phyloP scores from a whole-genome alignment of 2,888 invertebrate genomes.

The Cacoxenus indagator region DNA sequence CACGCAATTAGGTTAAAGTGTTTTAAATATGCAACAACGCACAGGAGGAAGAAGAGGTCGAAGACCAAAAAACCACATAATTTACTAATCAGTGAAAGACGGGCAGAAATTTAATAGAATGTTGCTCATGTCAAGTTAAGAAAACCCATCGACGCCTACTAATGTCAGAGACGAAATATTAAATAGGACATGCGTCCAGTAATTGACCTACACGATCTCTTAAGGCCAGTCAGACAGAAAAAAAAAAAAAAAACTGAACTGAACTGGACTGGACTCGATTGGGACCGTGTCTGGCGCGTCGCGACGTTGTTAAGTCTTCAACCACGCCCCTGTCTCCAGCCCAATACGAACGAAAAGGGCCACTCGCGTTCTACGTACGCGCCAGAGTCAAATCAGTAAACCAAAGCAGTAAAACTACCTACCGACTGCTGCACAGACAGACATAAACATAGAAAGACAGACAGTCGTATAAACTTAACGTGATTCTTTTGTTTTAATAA shows the following conservation, averaged over 20 bases:
- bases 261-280: slow-evolving; percentile 21
- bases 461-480: slow-evolving; percentile 45
- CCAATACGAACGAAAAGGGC: slow-evolving; percentile 35
- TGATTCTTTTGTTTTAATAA: slow-evolving; percentile 42
- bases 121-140: slow-evolving; percentile 11
- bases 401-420: background rate
- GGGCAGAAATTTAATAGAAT: slow-evolving; percentile 8
- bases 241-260: too few species aligned
- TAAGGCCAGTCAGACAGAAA: background rate
- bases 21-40: background rate
- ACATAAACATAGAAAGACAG: background rate
- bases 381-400: slow-evolving; percentile 26
- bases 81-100: slow-evolving; percentile 12
- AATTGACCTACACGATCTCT: slow-evolving; percentile 16
- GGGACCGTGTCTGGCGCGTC: slow-evolving; percentile 57
- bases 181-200: slow-evolving; percentile 24
- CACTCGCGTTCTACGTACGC: slow-evolving; percentile 41
- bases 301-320: slow-evolving; percentile 57
- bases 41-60: background rate
- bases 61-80: background rate
- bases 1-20: background rate
- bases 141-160: slow-evolving; percentile 14
- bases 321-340: slow-evolving; percentile 67
- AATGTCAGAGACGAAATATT: slow-evolving; percentile 22
- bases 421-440: background rate